phyloP scores from a whole-genome alignment of 2,113 vertebrate species.

The Oxyruncus cristatus region DNA sequence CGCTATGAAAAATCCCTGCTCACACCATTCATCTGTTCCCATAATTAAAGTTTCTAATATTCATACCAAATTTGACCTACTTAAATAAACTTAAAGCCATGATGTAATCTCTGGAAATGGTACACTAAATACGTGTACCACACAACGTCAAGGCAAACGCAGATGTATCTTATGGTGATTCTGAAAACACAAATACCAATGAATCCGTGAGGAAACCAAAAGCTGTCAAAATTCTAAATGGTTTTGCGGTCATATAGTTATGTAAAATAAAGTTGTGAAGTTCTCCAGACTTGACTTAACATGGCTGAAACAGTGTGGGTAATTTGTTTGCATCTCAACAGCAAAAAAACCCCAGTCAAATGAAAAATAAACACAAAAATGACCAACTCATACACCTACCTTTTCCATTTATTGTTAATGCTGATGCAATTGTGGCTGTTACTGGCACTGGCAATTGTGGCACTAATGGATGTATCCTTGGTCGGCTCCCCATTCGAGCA shows the following conservation, averaged over 20 bases:
- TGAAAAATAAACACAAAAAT: neutral
- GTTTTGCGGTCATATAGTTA: neutral
- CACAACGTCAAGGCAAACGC: neutral
- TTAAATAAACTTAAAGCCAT: neutral
- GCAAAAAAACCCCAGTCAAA: neutral
- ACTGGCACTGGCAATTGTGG: constrained; percentile 79
- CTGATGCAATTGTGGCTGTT: constrained; percentile 80
- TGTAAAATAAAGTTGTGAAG: neutral
- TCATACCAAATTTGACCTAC: neutral
- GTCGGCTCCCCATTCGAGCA: constrained; percentile 93
- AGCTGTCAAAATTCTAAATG: neutral
- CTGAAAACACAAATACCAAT: constrained; percentile 6
- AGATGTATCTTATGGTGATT: neutral
- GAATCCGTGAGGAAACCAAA: neutral
- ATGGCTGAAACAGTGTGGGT: neutral
- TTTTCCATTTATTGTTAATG: constrained; percentile 83
- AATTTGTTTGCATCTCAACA: neutral
- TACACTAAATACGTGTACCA: neutral
- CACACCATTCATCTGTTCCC: neutral
- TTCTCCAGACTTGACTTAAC: neutral
- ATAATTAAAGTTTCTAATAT: neutral
- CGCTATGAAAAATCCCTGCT: neutral
- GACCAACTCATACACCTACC: constrained; percentile 64
- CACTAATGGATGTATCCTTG: constrained; percentile 80
- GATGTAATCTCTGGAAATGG: neutral